phyloP scores from a whole-genome alignment of 2,113 vertebrate genomes.

The Tragelaphus strepsiceros region DNA sequence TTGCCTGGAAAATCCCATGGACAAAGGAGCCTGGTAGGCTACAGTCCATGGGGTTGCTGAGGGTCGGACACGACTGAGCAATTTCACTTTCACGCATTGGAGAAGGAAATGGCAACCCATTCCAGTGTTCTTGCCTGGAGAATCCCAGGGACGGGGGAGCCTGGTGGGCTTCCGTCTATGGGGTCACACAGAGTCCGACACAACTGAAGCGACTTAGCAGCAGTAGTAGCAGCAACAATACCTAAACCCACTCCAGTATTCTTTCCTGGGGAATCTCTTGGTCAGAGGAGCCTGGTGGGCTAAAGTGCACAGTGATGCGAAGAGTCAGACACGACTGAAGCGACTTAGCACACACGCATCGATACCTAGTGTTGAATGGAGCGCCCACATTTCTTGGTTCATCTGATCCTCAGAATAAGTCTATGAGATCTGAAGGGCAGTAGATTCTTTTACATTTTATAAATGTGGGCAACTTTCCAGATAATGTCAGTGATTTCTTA shows the following conservation, averaged over 20 bases:
- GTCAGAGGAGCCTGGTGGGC: neutral
- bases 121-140: too few relatives aligned
- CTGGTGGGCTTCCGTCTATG: too few relatives aligned
- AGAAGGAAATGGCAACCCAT: too few relatives aligned
- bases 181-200: too few relatives aligned
- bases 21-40: too few relatives aligned
- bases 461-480: neutral
- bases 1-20: too few relatives aligned
- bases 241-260: neutral
- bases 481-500: neutral
- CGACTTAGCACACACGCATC: accelerated
- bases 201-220: too few relatives aligned
- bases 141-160: too few relatives aligned
- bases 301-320: neutral
- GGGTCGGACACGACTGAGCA: too few relatives aligned
- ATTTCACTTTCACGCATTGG: too few relatives aligned
- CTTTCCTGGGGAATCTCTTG: neutral
- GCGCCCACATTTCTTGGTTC: neutral
- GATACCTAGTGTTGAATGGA: neutral
- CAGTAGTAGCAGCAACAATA: neutral
- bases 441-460: neutral
- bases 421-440: neutral
- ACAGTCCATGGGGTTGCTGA: too few relatives aligned
- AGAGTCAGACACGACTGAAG: neutral
- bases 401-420: neutral